Conservation (phyloP, 2,113 vertebrate species). For the Falcunculus frontatus region DNA sequence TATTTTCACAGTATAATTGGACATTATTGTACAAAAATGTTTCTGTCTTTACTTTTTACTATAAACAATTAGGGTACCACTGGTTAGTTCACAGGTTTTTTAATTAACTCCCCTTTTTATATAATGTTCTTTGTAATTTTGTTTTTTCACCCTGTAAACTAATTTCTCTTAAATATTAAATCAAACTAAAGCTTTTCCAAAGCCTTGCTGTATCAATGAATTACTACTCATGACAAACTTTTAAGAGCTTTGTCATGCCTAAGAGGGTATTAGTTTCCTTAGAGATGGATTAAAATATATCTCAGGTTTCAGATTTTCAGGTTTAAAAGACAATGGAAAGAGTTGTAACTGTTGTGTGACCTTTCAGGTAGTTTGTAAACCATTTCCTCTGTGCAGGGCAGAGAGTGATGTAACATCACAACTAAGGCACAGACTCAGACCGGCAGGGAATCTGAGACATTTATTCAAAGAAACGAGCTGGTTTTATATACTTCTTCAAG, state of each 20-base stretch:
- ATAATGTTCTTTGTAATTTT: not conserved
- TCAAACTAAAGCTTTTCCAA: not conserved
- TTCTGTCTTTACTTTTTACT: not conserved
- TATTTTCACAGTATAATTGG: not conserved
- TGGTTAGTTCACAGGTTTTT: fast-evolving
- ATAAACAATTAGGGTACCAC: not conserved
- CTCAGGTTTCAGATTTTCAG: not conserved
- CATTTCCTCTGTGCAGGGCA: not conserved
- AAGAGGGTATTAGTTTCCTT: not conserved
- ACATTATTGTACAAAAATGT: not conserved
- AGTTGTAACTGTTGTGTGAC: not conserved
- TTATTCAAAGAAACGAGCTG: too few species aligned
- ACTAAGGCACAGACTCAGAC: too few species aligned
- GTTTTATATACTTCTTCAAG: too few species aligned
- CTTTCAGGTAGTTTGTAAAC: not conserved
- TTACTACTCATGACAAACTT: not conserved
- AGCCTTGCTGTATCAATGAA: not conserved
- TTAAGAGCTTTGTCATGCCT: not conserved
- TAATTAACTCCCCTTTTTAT: not conserved
- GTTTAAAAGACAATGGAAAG: not conserved
- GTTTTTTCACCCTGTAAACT: not conserved
- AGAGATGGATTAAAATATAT: not conserved
- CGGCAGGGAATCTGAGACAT: too few species aligned
- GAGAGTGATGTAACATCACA: too few species aligned
- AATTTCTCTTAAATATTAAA: not conserved